Evolutionary conservation across 2,888 invertebrate genomes (phyloP).

Genomic region (Anagyrus pseudococci): DNA sequence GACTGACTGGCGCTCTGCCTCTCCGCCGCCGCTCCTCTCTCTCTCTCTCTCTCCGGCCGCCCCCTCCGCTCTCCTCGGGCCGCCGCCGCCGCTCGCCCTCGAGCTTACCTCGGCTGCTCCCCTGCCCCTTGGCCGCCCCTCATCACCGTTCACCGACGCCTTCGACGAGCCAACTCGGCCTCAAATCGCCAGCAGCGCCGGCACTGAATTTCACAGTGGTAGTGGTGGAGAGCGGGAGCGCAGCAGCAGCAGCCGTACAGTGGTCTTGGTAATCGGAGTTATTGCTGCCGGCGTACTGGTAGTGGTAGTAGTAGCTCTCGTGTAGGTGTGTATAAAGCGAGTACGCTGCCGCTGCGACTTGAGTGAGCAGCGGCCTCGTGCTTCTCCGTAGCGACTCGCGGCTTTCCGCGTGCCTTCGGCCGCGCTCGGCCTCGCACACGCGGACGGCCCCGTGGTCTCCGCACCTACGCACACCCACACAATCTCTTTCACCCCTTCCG

Average conservation of each 20-base stretch:
- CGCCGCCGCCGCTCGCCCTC: constrained; percentile 36
- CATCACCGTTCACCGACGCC: constrained; percentile 40
- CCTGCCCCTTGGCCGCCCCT: constrained; percentile 31
- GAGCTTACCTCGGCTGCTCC: constrained; percentile 38
- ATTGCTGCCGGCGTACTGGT: too few relatives aligned
- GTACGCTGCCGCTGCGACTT: too few relatives aligned
- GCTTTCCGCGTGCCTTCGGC: constrained; percentile 41
- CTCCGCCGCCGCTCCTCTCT: constrained; percentile 1
- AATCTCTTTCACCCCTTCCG: too few relatives aligned
- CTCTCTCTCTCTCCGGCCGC: not conserved
- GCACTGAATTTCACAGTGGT: too few relatives aligned
- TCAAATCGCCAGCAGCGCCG: constrained; percentile 27
- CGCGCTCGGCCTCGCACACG: constrained; percentile 40
- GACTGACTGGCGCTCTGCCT: constrained; percentile 47
- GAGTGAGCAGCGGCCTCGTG: constrained; percentile 42
- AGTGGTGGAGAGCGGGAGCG: too few relatives aligned
- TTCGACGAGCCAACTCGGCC: constrained; percentile 13
- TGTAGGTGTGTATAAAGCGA: too few relatives aligned
- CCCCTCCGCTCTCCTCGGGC: not conserved
- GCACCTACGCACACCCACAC: not conserved
- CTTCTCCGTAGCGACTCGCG: constrained; percentile 40
- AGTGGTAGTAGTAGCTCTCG: too few relatives aligned
- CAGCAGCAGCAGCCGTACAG: too few relatives aligned
- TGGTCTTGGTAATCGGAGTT: too few relatives aligned
- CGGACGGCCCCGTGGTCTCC: not conserved